Conservation (phyloP, 2,888 invertebrate species). For the Automeris io region DNA sequence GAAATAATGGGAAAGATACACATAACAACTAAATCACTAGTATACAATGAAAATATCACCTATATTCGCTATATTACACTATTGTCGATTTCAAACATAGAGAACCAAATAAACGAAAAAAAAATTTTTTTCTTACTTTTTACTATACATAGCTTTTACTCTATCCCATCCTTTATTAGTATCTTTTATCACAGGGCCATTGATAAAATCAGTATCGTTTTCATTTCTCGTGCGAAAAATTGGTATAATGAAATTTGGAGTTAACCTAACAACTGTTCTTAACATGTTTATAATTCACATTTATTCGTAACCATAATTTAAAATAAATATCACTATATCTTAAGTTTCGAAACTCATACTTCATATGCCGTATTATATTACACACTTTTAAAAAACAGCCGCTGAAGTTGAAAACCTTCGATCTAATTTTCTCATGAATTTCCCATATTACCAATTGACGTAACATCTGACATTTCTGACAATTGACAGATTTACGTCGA, state of each 20-base stretch:
- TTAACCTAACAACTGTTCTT: constrained; percentile 39
- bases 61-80: not conserved
- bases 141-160: constrained; percentile 62
- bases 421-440: too few species aligned
- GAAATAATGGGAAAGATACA: too few species aligned
- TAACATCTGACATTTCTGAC: too few species aligned
- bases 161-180: constrained; percentile 66
- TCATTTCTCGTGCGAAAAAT: constrained; percentile 29
- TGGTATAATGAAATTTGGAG: constrained; percentile 41
- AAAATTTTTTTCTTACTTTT: constrained; percentile 52
- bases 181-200: constrained; percentile 10
- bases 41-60: not conserved
- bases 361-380: too few species aligned
- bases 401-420: too few species aligned
- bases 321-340: not conserved
- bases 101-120: too few species aligned
- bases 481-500: too few species aligned
- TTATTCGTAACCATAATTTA: not conserved
- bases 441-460: too few species aligned
- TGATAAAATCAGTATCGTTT: constrained; percentile 37
- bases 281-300: constrained; percentile 26
- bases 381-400: too few species aligned
- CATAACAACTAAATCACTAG: not conserved
- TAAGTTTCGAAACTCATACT: too few species aligned
- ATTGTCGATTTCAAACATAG: not conserved